Percentiles rank a stretch among this genome's conserved stretches.
phyloP scores from a whole-genome alignment of 1,140 invertebrate genomes.

The Brachionus koreanus region DNA sequence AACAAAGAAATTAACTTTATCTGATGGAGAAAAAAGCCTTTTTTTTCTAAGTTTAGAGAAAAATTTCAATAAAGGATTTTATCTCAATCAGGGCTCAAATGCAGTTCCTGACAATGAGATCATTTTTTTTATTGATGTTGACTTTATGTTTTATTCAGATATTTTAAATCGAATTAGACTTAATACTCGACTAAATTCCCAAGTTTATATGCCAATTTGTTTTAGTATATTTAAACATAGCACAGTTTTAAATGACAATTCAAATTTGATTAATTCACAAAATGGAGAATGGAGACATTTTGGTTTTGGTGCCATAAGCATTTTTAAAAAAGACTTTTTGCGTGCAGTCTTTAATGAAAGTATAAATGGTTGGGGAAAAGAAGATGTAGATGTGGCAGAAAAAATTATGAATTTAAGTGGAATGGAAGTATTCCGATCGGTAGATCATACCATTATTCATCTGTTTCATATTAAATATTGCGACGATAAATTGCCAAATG shows the following conservation, averaged over 20 bases:
- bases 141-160: conserved; percentile 57
- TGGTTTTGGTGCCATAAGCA: neutral
- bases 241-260: neutral
- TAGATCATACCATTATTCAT: neutral
- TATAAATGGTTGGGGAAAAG: conserved; percentile 66
- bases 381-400: conserved; percentile 70
- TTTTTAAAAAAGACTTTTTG: conserved; percentile 74
- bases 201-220: neutral
- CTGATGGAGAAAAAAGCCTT: too few relatives aligned
- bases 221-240: neutral
- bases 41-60: neutral
- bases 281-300: neutral
- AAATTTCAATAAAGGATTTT: neutral
- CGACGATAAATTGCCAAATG: neutral
- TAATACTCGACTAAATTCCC: neutral
- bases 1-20: too few relatives aligned
- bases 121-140: conserved; percentile 68
- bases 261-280: neutral
- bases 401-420: conserved; percentile 67
- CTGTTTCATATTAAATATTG: neutral
- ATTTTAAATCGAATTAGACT: conserved; percentile 61
- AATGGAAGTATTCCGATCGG: neutral
- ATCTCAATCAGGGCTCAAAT: neutral
- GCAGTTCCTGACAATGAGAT: conserved; percentile 47
- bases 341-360: conserved; percentile 96